These are phyloP conservation scores for Hoplostethus atlanticus DNA, from an alignment of 2,797 vertebrate genomes.

Conservation along the genomic window DNA sequence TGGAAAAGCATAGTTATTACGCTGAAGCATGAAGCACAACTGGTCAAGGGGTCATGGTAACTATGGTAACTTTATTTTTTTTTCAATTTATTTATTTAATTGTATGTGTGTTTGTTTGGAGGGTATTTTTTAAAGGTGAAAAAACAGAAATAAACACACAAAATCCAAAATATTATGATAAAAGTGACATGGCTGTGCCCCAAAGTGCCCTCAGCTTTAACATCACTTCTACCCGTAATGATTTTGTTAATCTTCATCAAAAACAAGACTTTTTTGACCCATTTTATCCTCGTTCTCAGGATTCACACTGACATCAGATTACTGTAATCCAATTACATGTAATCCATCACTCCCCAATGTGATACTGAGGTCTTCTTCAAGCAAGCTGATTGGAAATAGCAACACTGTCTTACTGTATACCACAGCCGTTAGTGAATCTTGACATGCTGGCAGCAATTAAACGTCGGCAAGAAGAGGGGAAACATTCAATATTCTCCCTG, in stretches of 20 bases:
- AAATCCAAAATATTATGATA: too few species aligned
- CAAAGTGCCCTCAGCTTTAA: too few species aligned
- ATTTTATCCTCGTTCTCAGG: not conserved
- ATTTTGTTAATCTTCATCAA: not conserved
- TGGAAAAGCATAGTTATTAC: too few species aligned
- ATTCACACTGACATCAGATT: not conserved
- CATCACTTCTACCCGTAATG: too few species aligned
- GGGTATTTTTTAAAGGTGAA: too few species aligned
- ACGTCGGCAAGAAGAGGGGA: constrained; percentile 9
- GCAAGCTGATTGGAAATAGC: constrained; percentile 2
- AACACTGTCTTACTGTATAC: not conserved
- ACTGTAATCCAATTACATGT: not conserved
- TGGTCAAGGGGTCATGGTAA: too few species aligned
- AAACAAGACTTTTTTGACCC: not conserved
- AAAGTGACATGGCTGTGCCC: too few species aligned
- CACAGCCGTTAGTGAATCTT: not conserved
- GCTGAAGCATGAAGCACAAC: too few species aligned
- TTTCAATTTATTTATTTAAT: too few species aligned
- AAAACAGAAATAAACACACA: too few species aligned
- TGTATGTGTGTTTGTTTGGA: too few species aligned
- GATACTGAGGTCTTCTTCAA: constrained; percentile 6
- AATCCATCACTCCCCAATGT: constrained; percentile 2
- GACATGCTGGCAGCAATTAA: constrained; percentile 28
- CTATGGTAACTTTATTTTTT: too few species aligned
- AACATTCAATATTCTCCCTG: constrained; percentile 37